Evolutionary conservation across 2,888 invertebrate genomes (phyloP).

Genomic region (Caprella mutica): DNA sequence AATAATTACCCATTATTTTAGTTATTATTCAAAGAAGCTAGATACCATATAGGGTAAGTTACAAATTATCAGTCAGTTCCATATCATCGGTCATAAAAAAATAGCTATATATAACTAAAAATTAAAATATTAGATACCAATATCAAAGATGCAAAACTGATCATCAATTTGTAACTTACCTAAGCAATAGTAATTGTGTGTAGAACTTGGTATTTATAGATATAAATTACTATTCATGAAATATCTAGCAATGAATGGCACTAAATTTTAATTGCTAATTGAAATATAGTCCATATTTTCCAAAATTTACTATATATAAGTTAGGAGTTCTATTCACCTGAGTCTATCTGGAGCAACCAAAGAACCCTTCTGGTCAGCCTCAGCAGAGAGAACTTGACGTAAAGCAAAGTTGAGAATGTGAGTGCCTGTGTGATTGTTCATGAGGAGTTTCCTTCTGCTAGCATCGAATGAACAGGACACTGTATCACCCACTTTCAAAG

Average conservation of each 20-base stretch:
- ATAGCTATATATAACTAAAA: no score
- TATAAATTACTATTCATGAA: neutral
- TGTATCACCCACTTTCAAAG: slow-evolving; percentile 69
- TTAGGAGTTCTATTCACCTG: no score
- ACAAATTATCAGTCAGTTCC: no score
- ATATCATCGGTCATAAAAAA: no score
- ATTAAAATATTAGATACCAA: neutral
- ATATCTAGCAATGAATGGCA: neutral
- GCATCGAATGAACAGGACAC: slow-evolving; percentile 43
- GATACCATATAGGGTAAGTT: no score
- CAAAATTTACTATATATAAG: neutral
- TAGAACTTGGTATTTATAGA: no score
- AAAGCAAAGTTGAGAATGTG: slow-evolving; percentile 92
- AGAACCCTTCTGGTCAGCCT: slow-evolving; percentile 91
- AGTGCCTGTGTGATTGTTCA: slow-evolving; percentile 98
- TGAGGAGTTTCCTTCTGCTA: slow-evolving; percentile 72
- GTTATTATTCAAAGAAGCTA: no score
- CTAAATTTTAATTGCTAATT: neutral
- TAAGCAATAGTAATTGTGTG: no score
- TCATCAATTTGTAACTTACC: no score
- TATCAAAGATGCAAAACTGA: neutral
- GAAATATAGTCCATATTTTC: neutral
- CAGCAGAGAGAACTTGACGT: slow-evolving; percentile 74
- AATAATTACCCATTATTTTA: neutral
- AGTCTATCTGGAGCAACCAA: slow-evolving; percentile 93